A percentile compares a stretch with the other conserved stretches of the same genome.
Conservation (phyloP, 2,888 invertebrate species). For the Iphiclides podalirius region DNA sequence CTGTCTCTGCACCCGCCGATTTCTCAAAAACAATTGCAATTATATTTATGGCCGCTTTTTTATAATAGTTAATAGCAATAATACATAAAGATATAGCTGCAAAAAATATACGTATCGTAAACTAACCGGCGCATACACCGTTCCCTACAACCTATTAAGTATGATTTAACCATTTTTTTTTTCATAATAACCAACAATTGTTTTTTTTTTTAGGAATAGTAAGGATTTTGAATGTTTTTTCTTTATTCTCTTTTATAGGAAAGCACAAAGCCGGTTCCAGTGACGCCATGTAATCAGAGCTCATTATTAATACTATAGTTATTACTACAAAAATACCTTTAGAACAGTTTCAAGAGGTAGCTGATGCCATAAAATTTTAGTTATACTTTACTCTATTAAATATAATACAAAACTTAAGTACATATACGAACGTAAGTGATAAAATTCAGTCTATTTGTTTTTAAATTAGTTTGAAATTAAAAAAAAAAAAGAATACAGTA, state of each 20-base stretch:
- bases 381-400: conserved; percentile 44
- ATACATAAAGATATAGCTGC: conserved; percentile 57
- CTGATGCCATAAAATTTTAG: conserved; percentile 43
- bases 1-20: conserved; percentile 22
- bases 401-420: conserved; percentile 60
- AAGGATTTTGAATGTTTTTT: conserved; percentile 48
- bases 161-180: conserved; percentile 44
- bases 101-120: conserved; percentile 62
- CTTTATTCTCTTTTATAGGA: conserved; percentile 47
- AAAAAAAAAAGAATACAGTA: conserved; percentile 32
- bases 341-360: conserved; percentile 70
- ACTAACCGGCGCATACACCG: conserved; percentile 38
- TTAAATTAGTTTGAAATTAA: conserved; percentile 12
- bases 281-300: conserved; percentile 39
- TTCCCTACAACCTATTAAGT: conserved; percentile 54
- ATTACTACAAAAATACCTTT: conserved; percentile 72
- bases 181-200: conserved; percentile 47
- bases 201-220: conserved; percentile 50
- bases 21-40: conserved; percentile 47
- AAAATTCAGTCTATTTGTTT: conserved; percentile 12
- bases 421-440: conserved; percentile 29
- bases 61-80: conserved; percentile 46
- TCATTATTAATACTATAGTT: conserved; percentile 52
- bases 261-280: conserved; percentile 43
- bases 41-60: conserved; percentile 64